These are phyloP conservation scores for Bombus affinis DNA, from an alignment of 1,140 invertebrate genomes.

Conservation along the genomic window DNA sequence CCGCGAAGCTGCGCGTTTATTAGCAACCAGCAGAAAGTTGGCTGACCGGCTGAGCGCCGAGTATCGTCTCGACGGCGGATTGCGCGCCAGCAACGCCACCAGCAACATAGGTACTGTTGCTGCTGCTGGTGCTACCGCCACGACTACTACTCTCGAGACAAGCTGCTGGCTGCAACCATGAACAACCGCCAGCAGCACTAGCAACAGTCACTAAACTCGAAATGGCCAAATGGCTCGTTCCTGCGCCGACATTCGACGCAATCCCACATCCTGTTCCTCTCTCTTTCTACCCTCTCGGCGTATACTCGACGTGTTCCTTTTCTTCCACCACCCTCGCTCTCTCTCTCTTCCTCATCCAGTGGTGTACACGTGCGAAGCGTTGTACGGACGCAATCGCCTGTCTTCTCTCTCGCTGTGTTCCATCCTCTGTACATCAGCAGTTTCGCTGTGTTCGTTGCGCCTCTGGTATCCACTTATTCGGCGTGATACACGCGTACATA, in stretches of 20 bases:
- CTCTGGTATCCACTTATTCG: constrained; percentile 43
- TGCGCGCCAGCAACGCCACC: constrained; percentile 48
- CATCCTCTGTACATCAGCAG: constrained; percentile 26
- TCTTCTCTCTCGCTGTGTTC: neutral
- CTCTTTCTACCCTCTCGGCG: neutral
- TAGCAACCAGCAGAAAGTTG: constrained; percentile 72
- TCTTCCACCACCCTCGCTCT: neutral
- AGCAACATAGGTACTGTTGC: constrained; percentile 38
- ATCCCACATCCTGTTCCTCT: constrained; percentile 57
- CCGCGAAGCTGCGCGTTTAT: constrained; percentile 74
- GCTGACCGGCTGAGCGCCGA: constrained; percentile 70
- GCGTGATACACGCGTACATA: constrained; percentile 34
- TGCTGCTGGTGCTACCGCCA: constrained; percentile 33
- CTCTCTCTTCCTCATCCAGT: constrained; percentile 14
- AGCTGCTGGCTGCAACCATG: neutral
- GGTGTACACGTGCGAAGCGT: too few species aligned
- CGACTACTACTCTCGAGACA: constrained; percentile 8
- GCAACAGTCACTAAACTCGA: constrained; percentile 75
- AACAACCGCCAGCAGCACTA: constrained; percentile 38
- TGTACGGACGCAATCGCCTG: neutral
- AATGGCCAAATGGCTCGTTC: constrained; percentile 75
- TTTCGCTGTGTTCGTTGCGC: constrained; percentile 19
- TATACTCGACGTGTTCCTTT: constrained; percentile 23
- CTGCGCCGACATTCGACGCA: constrained; percentile 67
- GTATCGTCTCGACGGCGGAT: constrained; percentile 62